phyloP scores from a whole-genome alignment of 2,113 vertebrate genomes.

The Percina caprodes region DNA sequence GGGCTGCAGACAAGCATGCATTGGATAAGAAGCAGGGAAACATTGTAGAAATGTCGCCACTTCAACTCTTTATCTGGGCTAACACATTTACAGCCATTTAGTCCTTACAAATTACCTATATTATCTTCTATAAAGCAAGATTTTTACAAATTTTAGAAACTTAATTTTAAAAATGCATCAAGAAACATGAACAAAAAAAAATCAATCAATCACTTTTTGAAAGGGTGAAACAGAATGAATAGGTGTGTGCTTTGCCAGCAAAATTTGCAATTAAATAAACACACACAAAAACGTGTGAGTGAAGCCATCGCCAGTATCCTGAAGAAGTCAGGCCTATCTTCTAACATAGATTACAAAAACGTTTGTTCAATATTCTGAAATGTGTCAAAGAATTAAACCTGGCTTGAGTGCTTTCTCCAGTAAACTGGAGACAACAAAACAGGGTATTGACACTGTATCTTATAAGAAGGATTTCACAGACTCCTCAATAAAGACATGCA shows the following conservation, averaged over 20 bases:
- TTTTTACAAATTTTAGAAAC: no score
- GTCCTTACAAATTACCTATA: neutral
- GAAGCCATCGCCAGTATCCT: neutral
- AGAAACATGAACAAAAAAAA: neutral
- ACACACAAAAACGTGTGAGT: neutral
- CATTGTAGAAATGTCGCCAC: neutral
- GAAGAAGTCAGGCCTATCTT: neutral
- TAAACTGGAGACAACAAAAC: slow-evolving; percentile 13
- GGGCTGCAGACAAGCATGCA: neutral
- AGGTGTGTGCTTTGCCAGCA: neutral
- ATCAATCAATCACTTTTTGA: neutral
- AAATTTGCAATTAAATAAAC: neutral
- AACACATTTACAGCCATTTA: neutral
- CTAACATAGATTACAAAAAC: neutral
- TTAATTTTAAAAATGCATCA: neutral
- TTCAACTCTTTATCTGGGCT: neutral
- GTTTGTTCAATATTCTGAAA: neutral
- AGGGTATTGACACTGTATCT: slow-evolving; percentile 1
- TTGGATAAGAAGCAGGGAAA: neutral
- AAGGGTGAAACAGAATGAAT: neutral
- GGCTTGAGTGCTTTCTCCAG: neutral
- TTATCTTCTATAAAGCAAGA: no score
- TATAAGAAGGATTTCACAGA: slow-evolving; percentile 49
- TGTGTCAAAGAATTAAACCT: neutral
- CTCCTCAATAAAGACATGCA: slow-evolving; percentile 38